phyloP scores from a whole-genome alignment of 2,113 vertebrate species.

The Microtus richardsoni region DNA sequence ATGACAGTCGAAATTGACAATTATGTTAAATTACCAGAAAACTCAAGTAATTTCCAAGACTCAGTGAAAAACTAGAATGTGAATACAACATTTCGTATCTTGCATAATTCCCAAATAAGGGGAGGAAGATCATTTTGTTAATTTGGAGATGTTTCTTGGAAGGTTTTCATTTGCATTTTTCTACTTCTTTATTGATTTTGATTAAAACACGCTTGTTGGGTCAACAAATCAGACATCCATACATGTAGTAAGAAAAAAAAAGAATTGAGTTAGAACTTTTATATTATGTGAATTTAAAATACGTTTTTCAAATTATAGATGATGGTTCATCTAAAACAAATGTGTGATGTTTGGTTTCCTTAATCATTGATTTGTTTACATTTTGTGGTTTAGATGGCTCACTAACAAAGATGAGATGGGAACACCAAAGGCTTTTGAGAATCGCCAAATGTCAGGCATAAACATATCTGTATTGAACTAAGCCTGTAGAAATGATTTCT shows the following conservation, averaged over 20 bases:
- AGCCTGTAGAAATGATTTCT: not conserved
- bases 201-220: not conserved
- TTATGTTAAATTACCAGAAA: slow-evolving; percentile 55
- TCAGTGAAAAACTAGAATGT: not conserved
- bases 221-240: not conserved
- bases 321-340: slow-evolving; percentile 36
- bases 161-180: slow-evolving; percentile 33
- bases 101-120: slow-evolving; percentile 2
- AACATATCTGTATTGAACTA: not conserved
- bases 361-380: not conserved
- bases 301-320: not conserved
- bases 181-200: not conserved
- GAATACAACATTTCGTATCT: slow-evolving; percentile 17
- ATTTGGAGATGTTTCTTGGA: slow-evolving; percentile 24
- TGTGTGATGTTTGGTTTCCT: not conserved
- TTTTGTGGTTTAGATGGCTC: not conserved
- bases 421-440: not conserved
- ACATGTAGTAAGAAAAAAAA: not conserved
- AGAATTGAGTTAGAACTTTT: not conserved
- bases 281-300: slow-evolving; percentile 15
- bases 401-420: not conserved
- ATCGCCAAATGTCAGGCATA: not conserved
- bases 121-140: slow-evolving; percentile 41
- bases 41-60: slow-evolving; percentile 42
- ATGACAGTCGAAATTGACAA: slow-evolving; percentile 44